phyloP scores from a whole-genome alignment of 1,140 invertebrate genomes.

The Epicauta chinensis region DNA sequence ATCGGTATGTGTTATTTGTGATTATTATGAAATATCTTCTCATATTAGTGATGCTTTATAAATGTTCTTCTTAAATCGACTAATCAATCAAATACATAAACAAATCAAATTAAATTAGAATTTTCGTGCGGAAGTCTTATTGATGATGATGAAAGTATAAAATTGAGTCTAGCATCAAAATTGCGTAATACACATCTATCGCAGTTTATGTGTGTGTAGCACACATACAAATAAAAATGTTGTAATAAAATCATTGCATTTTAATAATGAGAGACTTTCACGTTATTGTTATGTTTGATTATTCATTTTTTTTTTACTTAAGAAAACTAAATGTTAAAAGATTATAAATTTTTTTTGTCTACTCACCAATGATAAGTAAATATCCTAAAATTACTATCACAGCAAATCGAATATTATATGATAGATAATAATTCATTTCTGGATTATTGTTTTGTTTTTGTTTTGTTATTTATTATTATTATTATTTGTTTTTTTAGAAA shows the following conservation, averaged over 20 bases:
- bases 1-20: too few species aligned
- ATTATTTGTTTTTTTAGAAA: constrained; percentile 12
- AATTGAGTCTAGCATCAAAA: too few species aligned
- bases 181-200: background rate
- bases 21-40: too few species aligned
- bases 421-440: constrained; percentile 19
- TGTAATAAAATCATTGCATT: background rate
- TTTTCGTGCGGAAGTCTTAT: too few species aligned
- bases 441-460: too few species aligned
- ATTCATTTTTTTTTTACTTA: constrained; percentile 1
- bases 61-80: too few species aligned
- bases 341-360: constrained; percentile 1
- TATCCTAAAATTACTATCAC: constrained; percentile 35
- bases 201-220: background rate
- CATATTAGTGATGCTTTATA: too few species aligned
- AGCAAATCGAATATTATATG: constrained; percentile 27
- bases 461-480: too few species aligned
- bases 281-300: background rate
- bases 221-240: background rate
- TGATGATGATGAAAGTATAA: too few species aligned
- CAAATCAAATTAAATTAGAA: too few species aligned
- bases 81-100: too few species aligned
- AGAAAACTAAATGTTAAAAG: background rate
- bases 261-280: background rate
- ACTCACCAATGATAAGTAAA: constrained; percentile 32